Evolutionary conservation across 2,888 invertebrate genomes (phyloP).

Genomic region (Eupithecia abbreviata): DNA sequence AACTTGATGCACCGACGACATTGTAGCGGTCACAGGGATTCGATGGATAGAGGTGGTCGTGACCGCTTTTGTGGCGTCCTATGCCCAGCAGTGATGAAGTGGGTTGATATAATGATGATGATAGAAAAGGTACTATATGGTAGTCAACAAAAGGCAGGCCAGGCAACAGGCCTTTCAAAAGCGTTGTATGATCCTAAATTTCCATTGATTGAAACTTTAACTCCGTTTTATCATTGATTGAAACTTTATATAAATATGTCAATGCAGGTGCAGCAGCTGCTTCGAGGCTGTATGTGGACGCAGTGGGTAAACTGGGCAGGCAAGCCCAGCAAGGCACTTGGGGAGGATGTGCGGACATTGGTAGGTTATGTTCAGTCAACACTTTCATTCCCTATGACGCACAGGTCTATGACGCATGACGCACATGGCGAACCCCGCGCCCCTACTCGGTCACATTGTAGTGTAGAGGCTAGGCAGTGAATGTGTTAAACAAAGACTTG

Average conservation of each 20-base stretch:
- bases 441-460: too few relatives aligned
- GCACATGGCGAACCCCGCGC: too few relatives aligned
- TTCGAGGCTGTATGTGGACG: slow-evolving; percentile 93
- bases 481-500: not conserved
- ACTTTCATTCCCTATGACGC: not conserved
- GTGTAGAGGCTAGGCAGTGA: not conserved
- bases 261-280: slow-evolving; percentile 93
- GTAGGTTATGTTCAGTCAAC: slow-evolving; percentile 81
- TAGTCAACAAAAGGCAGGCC: not conserved
- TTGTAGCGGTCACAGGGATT: not conserved
- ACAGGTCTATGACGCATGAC: too few relatives aligned
- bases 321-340: slow-evolving; percentile 96
- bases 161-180: not conserved
- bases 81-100: not conserved
- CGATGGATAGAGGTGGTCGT: not conserved
- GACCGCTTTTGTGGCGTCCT: not conserved
- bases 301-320: slow-evolving; percentile 92
- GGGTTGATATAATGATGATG: not conserved
- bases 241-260: not conserved
- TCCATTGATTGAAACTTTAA: not conserved
- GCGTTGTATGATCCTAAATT: too few relatives aligned
- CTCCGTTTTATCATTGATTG: not conserved
- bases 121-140: not conserved
- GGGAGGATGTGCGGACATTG: slow-evolving; percentile 95
- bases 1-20: not conserved